Base-by-base conservation (phyloP, 1,140 invertebrate species). In the Chelonus insularis region DNA sequence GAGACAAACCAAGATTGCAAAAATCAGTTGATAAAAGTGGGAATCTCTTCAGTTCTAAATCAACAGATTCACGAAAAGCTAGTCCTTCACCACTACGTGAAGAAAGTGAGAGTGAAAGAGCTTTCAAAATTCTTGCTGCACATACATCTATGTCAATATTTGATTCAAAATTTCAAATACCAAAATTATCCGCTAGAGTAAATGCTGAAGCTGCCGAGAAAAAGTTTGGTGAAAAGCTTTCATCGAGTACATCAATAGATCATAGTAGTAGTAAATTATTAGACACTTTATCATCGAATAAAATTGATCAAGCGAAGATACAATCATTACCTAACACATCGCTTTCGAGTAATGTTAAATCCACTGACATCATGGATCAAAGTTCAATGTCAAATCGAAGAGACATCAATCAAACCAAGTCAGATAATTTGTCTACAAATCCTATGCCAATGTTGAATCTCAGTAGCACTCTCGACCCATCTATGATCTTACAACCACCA, bases 161-260 rank as follows among this genome's bases (percentile, higher is more conserved):
- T 6, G 90, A 93, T 70, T 91, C 90, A 1, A 93, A 91, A 71
- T 93, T 92, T 82, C 91, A 93, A 81, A 93, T 93, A 70, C 91
- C 91, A 0, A 93, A 93, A 78, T 72, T 93, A 51, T 90, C 89
- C 0, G 86, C 86, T 0, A 71, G 86, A 45, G 72, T 43, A 0
- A 77, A 81, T n/a, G 64, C 77, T 0, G 70, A 76, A 1, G 60
- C 58, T 4, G 32, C 54, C 0, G 74, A 78, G 0, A 77, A 78
- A 14, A 72, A 70, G 6, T 59, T 71, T 3, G 64, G 23, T 6
- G 64, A 76, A 0, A 76, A 75, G 58, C 4, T 67, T 0, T 37
- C 62, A 4, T 21, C 55, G 9, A 11, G 57, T 18, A 8, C 36
- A 6, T 1, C 63, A 61, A 45, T n/a, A 57, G 9, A 16, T 60